Percentiles rank a stretch among this genome's conserved stretches.
These are phyloP conservation scores for Procambarus virginalis DNA, from an alignment of 1,140 invertebrate species.

Conservation along the genomic window DNA sequence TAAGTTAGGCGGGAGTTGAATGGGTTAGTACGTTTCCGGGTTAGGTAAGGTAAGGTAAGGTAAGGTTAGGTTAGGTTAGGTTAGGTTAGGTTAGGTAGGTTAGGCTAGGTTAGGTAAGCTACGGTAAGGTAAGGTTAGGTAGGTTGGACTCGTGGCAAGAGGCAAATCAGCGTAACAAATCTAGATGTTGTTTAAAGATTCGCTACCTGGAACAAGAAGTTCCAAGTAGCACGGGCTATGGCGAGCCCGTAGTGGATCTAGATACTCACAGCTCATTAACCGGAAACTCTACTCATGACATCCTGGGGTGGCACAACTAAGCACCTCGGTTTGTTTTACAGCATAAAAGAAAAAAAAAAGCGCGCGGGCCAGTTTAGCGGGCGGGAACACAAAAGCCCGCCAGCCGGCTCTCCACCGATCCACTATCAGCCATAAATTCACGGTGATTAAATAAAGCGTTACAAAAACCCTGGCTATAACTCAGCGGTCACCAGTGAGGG, in stretches of 20 bases:
- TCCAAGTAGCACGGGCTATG: too few relatives aligned
- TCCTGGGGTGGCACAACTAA: neutral
- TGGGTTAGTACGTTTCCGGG: too few relatives aligned
- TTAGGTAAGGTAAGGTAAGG: too few relatives aligned
- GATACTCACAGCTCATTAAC: neutral
- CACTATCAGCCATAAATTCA: conserved; percentile 67
- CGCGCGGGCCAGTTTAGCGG: conserved; percentile 2
- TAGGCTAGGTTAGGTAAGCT: too few relatives aligned
- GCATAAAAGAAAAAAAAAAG: conserved; percentile 7
- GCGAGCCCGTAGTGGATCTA: too few relatives aligned
- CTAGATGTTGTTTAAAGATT: too few relatives aligned
- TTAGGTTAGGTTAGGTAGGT: too few relatives aligned
- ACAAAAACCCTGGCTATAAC: conserved; percentile 55
- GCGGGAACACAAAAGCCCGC: conserved; percentile 22
- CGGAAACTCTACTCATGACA: neutral
- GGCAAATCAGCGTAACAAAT: neutral
- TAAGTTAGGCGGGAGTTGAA: too few relatives aligned
- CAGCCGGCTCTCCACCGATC: conserved; percentile 18
- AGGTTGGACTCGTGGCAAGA: too few relatives aligned
- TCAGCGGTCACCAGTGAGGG: conserved; percentile 42
- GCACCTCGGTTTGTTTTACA: conserved; percentile 4
- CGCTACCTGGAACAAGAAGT: too few relatives aligned
- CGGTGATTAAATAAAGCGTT: conserved; percentile 64
- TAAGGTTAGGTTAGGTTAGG: too few relatives aligned
- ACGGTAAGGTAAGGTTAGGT: too few relatives aligned